Evolutionary conservation across 2,888 invertebrate genomes (phyloP).

Genomic region (Argynnis bischoffii): DNA sequence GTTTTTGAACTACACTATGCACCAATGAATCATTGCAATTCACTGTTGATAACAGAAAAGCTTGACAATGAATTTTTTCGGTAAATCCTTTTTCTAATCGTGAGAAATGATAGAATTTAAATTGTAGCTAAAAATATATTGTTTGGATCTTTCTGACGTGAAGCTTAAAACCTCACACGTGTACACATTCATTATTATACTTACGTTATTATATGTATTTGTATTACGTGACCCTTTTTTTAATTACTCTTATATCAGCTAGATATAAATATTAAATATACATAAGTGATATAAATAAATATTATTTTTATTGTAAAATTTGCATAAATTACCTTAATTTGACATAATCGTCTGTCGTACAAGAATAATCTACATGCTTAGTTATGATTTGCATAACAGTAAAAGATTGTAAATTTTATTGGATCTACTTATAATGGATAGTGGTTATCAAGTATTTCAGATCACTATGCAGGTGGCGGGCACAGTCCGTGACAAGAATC

Average conservation of each 20-base stretch:
- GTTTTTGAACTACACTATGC: slow-evolving; percentile 14
- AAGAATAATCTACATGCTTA: slow-evolving; percentile 1
- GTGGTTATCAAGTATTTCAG: slow-evolving; percentile 59
- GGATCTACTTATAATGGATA: slow-evolving; percentile 23
- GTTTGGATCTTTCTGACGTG: too few species aligned
- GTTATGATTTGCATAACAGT: not conserved
- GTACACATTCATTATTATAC: too few species aligned
- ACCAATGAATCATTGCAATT: slow-evolving; percentile 17
- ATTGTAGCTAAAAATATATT: too few species aligned
- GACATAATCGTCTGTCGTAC: not conserved
- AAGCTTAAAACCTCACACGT: too few species aligned
- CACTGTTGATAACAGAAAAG: not conserved
- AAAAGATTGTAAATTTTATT: slow-evolving; percentile 16
- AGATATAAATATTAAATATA: too few species aligned
- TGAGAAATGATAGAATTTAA: too few species aligned
- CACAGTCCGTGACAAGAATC: slow-evolving; percentile 71
- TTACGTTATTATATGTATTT: too few species aligned
- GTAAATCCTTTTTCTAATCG: not conserved
- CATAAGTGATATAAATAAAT: not conserved
- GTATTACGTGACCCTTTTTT: too few species aligned
- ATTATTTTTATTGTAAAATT: not conserved
- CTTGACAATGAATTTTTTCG: slow-evolving; percentile 6
- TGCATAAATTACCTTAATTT: not conserved
- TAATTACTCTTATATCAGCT: too few species aligned
- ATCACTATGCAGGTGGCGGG: slow-evolving; percentile 72